Conservation (phyloP, 2,113 vertebrate genomes). For the Lophura nycthemera region DNA sequence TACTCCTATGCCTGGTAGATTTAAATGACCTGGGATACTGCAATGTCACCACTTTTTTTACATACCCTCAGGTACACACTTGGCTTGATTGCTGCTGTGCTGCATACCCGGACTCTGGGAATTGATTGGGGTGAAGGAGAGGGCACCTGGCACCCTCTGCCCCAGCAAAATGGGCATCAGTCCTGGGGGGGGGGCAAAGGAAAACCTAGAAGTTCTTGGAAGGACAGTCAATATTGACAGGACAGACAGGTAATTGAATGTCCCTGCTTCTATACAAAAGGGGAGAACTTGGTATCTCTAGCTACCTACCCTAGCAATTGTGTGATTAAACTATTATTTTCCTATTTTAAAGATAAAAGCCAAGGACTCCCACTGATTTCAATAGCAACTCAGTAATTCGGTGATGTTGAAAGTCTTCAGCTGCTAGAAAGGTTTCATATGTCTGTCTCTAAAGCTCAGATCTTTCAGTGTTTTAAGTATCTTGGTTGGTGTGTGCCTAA, state of each 20-base stretch:
- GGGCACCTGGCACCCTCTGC: not conserved
- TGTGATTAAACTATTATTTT: slow-evolving; percentile 20
- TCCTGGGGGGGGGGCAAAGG: not conserved
- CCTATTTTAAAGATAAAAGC: slow-evolving; percentile 28
- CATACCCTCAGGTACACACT: not conserved
- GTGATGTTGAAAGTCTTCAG: not conserved
- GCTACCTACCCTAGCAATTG: not conserved
- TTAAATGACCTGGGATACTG: not conserved
- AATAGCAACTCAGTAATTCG: not conserved
- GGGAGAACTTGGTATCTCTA: not conserved
- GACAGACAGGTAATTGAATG: not conserved
- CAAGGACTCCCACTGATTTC: not conserved
- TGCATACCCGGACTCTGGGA: not conserved
- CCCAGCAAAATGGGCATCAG: not conserved
- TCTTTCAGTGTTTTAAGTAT: not conserved
- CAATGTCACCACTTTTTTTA: not conserved
- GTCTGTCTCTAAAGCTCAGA: not conserved
- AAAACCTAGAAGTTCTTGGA: not conserved
- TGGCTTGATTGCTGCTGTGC: not conserved
- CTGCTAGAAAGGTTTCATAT: not conserved
- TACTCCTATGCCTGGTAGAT: not conserved
- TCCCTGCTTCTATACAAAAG: not conserved
- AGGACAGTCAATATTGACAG: slow-evolving; percentile 13
- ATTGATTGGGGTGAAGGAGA: not conserved
- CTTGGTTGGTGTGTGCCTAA: not conserved